These are phyloP conservation scores for Bombus cullumanus DNA, from an alignment of 1,140 invertebrate species.

Conservation along the genomic window DNA sequence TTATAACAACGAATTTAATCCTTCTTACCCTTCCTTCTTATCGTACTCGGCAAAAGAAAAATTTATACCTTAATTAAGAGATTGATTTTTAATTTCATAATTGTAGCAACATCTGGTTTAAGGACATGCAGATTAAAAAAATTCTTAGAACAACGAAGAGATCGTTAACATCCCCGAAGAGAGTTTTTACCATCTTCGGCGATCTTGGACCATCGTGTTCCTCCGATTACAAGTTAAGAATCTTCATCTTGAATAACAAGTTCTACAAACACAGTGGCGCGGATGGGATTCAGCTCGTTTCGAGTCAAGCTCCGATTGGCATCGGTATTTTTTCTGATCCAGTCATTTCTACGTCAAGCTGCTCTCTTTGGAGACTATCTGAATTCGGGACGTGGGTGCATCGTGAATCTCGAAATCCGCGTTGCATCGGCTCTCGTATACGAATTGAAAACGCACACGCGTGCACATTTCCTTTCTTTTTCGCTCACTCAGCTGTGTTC, in stretches of 20 bases:
- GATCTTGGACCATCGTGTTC: background rate
- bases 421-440: background rate
- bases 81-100: no score
- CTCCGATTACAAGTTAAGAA: background rate
- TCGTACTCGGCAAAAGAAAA: no score
- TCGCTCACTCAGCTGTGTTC: conserved; percentile 28
- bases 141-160: no score
- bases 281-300: background rate
- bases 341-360: conserved; percentile 71
- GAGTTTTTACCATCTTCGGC: background rate
- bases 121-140: no score
- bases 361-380: conserved; percentile 66
- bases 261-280: background rate
- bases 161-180: background rate
- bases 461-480: background rate
- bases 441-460: conserved; percentile 4
- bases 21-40: no score
- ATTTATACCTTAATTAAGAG: no score
- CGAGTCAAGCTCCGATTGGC: conserved; percentile 53
- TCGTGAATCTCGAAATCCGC: conserved; percentile 29
- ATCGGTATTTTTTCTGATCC: conserved; percentile 70
- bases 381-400: conserved; percentile 30
- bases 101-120: no score
- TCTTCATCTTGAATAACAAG: background rate
- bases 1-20: no score